Evolutionary conservation across 2,888 invertebrate genomes (phyloP).

Genomic region (Epistrophe eligans): DNA sequence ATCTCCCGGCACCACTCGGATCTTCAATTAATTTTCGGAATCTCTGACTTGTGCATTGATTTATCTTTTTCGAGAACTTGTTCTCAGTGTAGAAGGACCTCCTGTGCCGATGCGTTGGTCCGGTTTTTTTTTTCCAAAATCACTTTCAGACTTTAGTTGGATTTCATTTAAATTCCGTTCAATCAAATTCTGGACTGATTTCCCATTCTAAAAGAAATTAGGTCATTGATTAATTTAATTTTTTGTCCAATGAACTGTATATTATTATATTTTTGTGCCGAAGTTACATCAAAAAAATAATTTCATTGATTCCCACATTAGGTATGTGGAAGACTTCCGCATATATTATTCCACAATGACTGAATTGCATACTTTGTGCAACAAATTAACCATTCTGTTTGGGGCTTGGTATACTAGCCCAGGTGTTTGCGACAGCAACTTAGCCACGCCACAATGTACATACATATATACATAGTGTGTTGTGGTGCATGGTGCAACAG

Average conservation of each 20-base stretch:
- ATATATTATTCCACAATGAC: conserved; percentile 23
- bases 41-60: conserved; percentile 57
- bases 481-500: conserved; percentile 64
- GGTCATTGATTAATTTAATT: conserved; percentile 66
- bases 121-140: conserved; percentile 33
- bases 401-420: conserved; percentile 56
- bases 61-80: conserved; percentile 50
- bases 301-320: conserved; percentile 61
- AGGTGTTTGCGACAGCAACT: conserved; percentile 68
- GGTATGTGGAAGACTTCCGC: conserved; percentile 55
- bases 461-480: not conserved
- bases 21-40: conserved; percentile 40
- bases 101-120: conserved; percentile 41
- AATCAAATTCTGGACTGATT: conserved; percentile 58
- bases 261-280: conserved; percentile 9
- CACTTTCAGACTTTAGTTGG: conserved; percentile 53
- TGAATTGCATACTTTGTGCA: conserved; percentile 27
- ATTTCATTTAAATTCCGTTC: conserved; percentile 60
- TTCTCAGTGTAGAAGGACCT: conserved; percentile 64
- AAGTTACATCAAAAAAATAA: conserved; percentile 51
- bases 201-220: conserved; percentile 43
- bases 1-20: conserved; percentile 16
- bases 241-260: conserved; percentile 37
- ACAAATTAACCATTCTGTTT: conserved; percentile 60
- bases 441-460: conserved; percentile 43